Evolutionary conservation across 2,113 vertebrate species (phyloP).

Genomic region (Puntigrus tetrazona): DNA sequence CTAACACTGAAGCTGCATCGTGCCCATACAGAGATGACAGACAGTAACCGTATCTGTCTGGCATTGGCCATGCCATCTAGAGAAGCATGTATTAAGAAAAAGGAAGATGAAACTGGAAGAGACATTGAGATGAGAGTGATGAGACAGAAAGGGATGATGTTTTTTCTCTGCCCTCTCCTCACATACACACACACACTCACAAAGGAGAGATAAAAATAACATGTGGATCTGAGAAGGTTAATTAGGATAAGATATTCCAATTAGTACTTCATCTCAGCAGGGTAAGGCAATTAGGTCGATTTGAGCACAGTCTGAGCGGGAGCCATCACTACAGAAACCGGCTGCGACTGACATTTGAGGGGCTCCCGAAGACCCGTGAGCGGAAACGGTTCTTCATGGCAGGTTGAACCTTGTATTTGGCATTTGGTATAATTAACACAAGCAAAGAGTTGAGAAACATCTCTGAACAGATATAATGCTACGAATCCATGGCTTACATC

Average conservation of each 20-base stretch:
- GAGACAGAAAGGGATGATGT: conserved; percentile 31
- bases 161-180: conserved; percentile 20
- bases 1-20: conserved; percentile 48
- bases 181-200: conserved; percentile 44
- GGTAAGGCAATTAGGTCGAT: conserved; percentile 75
- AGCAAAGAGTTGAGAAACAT: conserved; percentile 5
- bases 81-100: conserved; percentile 38
- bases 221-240: conserved; percentile 75
- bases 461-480: not conserved
- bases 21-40: conserved; percentile 51
- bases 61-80: conserved; percentile 55
- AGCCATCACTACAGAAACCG: conserved; percentile 43
- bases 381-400: conserved; percentile 52
- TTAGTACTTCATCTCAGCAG: conserved; percentile 76
- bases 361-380: conserved; percentile 57
- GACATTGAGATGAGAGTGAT: conserved; percentile 39
- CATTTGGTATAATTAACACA: conserved; percentile 57
- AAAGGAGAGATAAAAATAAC: conserved; percentile 75
- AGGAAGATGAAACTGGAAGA: conserved; percentile 40
- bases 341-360: conserved; percentile 62
- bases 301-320: conserved; percentile 60
- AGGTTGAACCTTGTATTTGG: conserved; percentile 54
- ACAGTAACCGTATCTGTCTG: conserved; percentile 70
- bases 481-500: not conserved
- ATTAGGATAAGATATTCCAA: conserved; percentile 79